Conservation (phyloP, 2,797 vertebrate genomes). For the Microctenopoma steveboyesi region DNA sequence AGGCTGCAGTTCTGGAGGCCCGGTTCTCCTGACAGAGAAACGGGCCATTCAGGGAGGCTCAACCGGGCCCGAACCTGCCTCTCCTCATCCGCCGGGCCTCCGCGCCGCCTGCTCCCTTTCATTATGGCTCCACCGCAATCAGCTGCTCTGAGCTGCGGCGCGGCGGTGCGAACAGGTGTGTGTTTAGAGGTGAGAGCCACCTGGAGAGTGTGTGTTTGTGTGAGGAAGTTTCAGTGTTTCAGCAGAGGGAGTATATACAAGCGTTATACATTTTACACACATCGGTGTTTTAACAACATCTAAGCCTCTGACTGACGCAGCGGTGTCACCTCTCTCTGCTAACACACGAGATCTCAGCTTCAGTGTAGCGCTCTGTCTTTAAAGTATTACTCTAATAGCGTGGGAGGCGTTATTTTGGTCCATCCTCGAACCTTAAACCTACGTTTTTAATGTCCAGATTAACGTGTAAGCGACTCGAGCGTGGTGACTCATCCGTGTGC, state of each 20-base stretch:
- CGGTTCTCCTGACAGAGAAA: constrained; percentile 52
- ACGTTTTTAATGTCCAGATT: neutral
- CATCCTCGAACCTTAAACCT: neutral
- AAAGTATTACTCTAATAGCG: constrained; percentile 9
- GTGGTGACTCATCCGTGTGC: neutral
- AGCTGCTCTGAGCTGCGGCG: constrained; percentile 13
- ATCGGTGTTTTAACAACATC: constrained; percentile 7
- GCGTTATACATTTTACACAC: too few species aligned
- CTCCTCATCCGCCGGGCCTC: constrained; percentile 48
- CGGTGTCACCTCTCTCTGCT: constrained; percentile 16
- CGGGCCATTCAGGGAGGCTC: constrained; percentile 23
- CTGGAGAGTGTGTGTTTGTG: neutral
- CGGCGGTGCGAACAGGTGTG: constrained; percentile 36
- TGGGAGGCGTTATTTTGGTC: constrained; percentile 11
- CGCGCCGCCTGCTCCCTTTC: constrained; percentile 51
- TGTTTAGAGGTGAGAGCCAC: constrained; percentile 1
- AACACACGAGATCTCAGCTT: constrained; percentile 4
- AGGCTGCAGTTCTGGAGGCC: constrained; percentile 20
- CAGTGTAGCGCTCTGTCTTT: constrained; percentile 21
- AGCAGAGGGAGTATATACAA: neutral
- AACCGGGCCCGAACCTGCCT: constrained; percentile 44
- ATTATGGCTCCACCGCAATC: constrained; percentile 28
- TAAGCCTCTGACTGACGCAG: constrained; percentile 36
- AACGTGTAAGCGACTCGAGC: too few species aligned
- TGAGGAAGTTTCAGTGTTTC: neutral